phyloP scores from a whole-genome alignment of 2,888 invertebrate species.

The Ganaspis brasiliensis region DNA sequence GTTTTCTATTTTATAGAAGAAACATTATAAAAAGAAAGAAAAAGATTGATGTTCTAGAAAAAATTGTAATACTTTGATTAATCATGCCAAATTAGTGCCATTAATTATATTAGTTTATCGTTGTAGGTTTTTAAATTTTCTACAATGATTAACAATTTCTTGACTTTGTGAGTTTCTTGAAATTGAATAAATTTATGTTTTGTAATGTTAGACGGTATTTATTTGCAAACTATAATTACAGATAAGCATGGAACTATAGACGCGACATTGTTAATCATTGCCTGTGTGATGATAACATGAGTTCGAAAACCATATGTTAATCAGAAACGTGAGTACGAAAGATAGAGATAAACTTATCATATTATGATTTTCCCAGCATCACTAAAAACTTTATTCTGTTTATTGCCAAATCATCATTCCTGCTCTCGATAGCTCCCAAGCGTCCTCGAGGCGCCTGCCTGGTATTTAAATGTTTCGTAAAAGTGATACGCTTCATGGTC shows the following conservation, averaged over 20 bases:
- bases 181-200: neutral
- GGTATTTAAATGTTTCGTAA: constrained; percentile 51
- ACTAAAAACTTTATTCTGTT: constrained; percentile 51
- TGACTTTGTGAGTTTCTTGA: neutral
- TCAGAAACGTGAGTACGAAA: constrained; percentile 57
- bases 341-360: constrained; percentile 64
- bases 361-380: constrained; percentile 49
- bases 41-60: no score
- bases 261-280: constrained; percentile 9
- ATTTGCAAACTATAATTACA: no score
- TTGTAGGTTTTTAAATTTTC: neutral
- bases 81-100: no score
- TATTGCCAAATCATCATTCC: constrained; percentile 49
- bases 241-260: constrained; percentile 23
- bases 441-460: constrained; percentile 52
- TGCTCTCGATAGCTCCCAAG: constrained; percentile 11
- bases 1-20: neutral
- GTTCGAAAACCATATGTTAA: constrained; percentile 52
- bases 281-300: constrained; percentile 13
- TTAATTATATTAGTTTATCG: neutral
- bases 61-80: no score
- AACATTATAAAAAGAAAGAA: neutral
- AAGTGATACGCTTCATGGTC: neutral
- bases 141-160: no score
- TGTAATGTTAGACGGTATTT: neutral